phyloP scores from a whole-genome alignment of 1,140 invertebrate genomes.

The Drosophila malerkotliana region DNA sequence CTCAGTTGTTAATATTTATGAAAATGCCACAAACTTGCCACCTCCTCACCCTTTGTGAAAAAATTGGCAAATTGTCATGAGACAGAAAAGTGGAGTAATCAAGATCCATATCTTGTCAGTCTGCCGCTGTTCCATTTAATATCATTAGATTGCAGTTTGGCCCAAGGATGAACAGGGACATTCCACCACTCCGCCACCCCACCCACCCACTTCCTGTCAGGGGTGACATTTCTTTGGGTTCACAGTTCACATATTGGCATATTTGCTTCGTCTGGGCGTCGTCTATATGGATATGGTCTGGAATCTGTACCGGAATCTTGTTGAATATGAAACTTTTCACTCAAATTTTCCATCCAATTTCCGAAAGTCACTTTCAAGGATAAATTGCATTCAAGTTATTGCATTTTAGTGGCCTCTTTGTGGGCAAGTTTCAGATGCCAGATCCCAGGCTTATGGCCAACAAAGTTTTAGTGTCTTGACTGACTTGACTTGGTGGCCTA shows the following conservation, averaged over 20 bases:
- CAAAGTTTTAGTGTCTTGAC: constrained; percentile 7
- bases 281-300: constrained; percentile 58
- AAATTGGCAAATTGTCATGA: constrained; percentile 68
- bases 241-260: constrained; percentile 49
- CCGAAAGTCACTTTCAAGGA: neutral
- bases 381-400: neutral
- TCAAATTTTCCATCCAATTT: neutral
- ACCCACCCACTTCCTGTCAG: constrained; percentile 14
- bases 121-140: constrained; percentile 31
- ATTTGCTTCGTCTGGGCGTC: constrained; percentile 53
- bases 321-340: neutral
- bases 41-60: neutral
- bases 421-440: constrained; percentile 1
- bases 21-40: constrained; percentile 57
- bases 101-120: constrained; percentile 68
- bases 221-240: constrained; percentile 22
- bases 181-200: neutral
- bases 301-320: constrained; percentile 26
- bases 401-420: neutral
- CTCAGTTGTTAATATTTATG: constrained; percentile 62
- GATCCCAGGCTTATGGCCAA: constrained; percentile 12
- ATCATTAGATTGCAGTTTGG: constrained; percentile 25
- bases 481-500: neutral
- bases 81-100: constrained; percentile 51
- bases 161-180: constrained; percentile 6